Evolutionary conservation across 2,113 vertebrate species (phyloP), one percentile per base, ranked within the genome.

Genomic region (Desmodus rotundus): DNA sequence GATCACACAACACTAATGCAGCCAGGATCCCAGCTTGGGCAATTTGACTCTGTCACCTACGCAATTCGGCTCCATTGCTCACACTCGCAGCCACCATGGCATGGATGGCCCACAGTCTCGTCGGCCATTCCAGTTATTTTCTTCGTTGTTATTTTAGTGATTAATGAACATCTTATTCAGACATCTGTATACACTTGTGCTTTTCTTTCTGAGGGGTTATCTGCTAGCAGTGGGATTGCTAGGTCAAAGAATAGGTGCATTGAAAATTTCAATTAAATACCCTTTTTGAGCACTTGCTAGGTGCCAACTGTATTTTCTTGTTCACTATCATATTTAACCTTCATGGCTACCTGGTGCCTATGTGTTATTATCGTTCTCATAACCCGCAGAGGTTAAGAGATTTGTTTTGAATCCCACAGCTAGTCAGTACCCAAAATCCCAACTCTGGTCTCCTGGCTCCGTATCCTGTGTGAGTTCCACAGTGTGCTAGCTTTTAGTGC

Each of bases 251-350:
- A 41, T 24, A 90, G n/a, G 28, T 84, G 3, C 45, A 54, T 93
- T 93, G 78, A 61, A 65, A 94, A n/a, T 89, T 92, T 90, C 45
- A 14, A 16, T 61, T 70, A 76, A 70, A 74, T 43, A 93, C 74
- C 47, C 11, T 77, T 68, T 11, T 70, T 70, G 45, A 85, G 31
- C 31, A 82, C n/a, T 11, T 73, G 5, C 38, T 82, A 56, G 13
- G 20, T 74, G 28, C 36, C 56, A 61, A 84, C 20, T 9, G 19
- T 67, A 47, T 72, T 93, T 94, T 50, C 50, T 56, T 20, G 10
- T 86, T 88, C 13, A 31, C 36, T 56, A 36, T 65, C 4, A 4
- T 36, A 13, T 43, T 73, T 72, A 77, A 50, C 28, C 19, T 76
- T 77, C 12, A 52, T 3, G 9, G 73, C 3, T 41, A 16, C 24